phyloP scores from a whole-genome alignment of 2,888 invertebrate species.

The Ennomos quercinarius region DNA sequence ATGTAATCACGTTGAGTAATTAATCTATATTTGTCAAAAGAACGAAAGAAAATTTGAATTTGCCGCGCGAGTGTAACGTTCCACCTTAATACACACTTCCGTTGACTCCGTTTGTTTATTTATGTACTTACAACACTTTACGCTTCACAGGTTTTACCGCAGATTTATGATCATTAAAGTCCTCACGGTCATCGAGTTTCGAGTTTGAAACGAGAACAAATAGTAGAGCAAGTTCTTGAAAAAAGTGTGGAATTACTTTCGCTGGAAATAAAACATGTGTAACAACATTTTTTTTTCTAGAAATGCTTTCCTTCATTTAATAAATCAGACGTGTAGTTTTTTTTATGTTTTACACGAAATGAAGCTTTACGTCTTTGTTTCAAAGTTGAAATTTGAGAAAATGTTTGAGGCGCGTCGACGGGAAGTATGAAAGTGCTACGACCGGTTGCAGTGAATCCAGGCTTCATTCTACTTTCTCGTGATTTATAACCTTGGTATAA shows the following conservation, averaged over 20 bases:
- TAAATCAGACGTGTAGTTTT: constrained; percentile 14
- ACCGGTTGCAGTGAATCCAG: constrained; percentile 35
- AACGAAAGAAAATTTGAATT: no score
- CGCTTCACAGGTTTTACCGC: background rate
- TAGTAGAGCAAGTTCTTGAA: constrained; percentile 5
- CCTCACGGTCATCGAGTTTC: background rate
- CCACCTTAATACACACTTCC: constrained; percentile 13
- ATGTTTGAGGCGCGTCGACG: background rate
- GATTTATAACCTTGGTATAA: constrained; percentile 31
- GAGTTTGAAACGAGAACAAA: constrained; percentile 10
- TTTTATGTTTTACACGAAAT: background rate
- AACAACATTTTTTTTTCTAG: constrained; percentile 19
- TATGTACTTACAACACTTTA: constrained; percentile 10
- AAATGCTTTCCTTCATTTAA: constrained; percentile 23
- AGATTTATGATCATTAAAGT: constrained; percentile 1
- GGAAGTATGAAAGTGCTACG: constrained; percentile 35
- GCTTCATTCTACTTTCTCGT: constrained; percentile 38
- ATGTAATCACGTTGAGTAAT: no score
- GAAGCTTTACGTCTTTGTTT: constrained; percentile 3
- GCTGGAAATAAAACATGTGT: constrained; percentile 22
- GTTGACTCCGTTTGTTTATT: constrained; percentile 15
- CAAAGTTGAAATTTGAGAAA: constrained; percentile 13
- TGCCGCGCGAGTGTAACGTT: no score
- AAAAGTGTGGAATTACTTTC: constrained; percentile 19
- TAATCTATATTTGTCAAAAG: no score